Evolutionary conservation across 2,113 vertebrate species (phyloP).

Genomic region (Regulus satrapa): DNA sequence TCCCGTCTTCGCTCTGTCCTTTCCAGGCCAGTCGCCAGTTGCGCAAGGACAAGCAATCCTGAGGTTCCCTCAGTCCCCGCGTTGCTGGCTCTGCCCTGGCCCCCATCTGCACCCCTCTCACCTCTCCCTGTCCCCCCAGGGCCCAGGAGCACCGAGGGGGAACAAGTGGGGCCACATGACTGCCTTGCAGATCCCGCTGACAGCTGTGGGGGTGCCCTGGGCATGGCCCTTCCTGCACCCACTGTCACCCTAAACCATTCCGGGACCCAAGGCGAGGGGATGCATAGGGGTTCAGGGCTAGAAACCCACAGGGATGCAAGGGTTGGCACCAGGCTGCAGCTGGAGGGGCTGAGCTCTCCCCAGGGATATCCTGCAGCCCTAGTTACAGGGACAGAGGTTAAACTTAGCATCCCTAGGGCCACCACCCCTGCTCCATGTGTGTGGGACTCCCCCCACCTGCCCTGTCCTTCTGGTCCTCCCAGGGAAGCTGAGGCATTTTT

Average conservation of each 20-base stretch:
- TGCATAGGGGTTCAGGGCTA: neutral
- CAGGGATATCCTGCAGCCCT: neutral
- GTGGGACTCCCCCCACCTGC: neutral
- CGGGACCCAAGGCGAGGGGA: neutral
- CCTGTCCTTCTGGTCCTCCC: neutral
- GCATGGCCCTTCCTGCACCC: neutral
- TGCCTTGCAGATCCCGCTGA: neutral
- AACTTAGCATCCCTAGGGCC: neutral
- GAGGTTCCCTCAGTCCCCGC: neutral
- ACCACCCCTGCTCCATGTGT: too few relatives aligned
- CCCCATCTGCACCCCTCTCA: neutral
- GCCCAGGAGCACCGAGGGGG: neutral
- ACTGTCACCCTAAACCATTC: neutral
- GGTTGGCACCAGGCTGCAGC: neutral
- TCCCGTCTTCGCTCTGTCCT: neutral
- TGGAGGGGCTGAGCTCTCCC: neutral
- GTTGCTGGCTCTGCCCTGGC: neutral
- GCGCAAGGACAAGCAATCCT: neutral
- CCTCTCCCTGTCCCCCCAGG: neutral
- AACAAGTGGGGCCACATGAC: neutral
- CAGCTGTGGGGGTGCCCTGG: neutral
- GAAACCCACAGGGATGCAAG: neutral
- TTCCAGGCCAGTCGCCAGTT: neutral
- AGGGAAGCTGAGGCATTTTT: neutral
- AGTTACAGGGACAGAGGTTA: neutral